Evolutionary conservation across 2,888 invertebrate genomes (phyloP).

Genomic region (Archaeoteleia sp.): DNA sequence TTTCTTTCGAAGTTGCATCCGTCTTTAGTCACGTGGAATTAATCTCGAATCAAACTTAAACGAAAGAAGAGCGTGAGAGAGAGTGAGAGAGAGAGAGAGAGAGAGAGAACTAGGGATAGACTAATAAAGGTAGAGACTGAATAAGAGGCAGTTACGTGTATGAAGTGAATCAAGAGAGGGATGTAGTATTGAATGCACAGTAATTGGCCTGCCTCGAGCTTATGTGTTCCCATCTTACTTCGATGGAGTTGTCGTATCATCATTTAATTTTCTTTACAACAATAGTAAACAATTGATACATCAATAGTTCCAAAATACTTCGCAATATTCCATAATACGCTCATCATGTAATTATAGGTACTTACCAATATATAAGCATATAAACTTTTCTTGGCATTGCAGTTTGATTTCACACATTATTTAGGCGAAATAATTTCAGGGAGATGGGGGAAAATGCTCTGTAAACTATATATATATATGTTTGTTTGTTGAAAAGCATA

Average conservation of each 20-base stretch:
- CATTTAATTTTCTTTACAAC: slow-evolving; percentile 39
- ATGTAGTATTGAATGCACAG: slow-evolving; percentile 66
- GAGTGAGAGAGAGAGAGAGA: not conserved
- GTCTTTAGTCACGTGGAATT: slow-evolving; percentile 33
- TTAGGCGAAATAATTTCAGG: too few species aligned
- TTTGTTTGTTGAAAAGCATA: too few species aligned
- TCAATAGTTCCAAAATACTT: slow-evolving; percentile 10
- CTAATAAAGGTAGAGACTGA: not conserved
- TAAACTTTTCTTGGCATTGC: too few species aligned
- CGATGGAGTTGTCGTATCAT: slow-evolving; percentile 38
- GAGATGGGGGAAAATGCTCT: too few species aligned
- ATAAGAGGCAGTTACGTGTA: slow-evolving; percentile 30
- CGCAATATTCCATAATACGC: not conserved
- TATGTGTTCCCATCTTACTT: slow-evolving; percentile 45
- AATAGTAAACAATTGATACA: slow-evolving; percentile 25
- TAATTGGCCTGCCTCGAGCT: slow-evolving; percentile 73
- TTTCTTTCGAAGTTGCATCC: slow-evolving; percentile 35
- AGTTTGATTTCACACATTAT: too few species aligned
- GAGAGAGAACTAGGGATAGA: slow-evolving; percentile 13
- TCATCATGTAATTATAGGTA: not conserved
- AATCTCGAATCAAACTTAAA: slow-evolving; percentile 36
- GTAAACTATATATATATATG: too few species aligned
- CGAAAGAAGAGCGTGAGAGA: not conserved
- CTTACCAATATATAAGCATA: not conserved
- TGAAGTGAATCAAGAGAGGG: slow-evolving; percentile 38